These are phyloP conservation scores for Fukomys damarensis DNA, from an alignment of 2,113 vertebrate species.

Conservation along the genomic window DNA sequence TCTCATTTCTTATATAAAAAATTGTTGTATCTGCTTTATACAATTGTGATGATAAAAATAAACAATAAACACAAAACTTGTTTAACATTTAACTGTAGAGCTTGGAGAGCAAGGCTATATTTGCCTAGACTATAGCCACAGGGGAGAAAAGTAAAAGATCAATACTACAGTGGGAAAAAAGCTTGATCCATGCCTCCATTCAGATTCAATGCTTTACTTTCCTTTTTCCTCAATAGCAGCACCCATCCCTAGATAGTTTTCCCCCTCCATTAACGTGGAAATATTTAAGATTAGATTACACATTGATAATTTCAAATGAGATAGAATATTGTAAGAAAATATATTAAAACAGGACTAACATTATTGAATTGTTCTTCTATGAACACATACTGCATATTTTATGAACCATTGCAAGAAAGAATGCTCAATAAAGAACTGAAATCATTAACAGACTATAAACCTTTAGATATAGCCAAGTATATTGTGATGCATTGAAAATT, in stretches of 20 bases:
- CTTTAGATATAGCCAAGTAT: neutral
- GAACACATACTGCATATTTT: neutral
- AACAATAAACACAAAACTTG: neutral
- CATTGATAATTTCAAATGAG: neutral
- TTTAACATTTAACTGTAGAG: neutral
- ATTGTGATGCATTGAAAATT: neutral
- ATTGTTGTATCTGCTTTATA: neutral
- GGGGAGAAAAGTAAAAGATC: neutral
- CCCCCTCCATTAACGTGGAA: neutral
- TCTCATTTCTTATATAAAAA: slow-evolving; percentile 31
- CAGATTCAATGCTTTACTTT: neutral
- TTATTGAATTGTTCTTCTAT: neutral
- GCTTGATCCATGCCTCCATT: neutral
- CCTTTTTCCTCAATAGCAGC: neutral
- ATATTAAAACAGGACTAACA: neutral
- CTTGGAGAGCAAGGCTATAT: neutral
- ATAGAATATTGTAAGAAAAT: neutral
- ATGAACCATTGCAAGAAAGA: neutral
- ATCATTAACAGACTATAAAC: neutral
- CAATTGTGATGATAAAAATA: neutral
- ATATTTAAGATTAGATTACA: neutral
- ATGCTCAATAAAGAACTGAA: neutral
- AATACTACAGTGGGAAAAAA: neutral
- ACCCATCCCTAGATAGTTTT: neutral
- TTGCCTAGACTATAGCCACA: neutral